phyloP scores from a whole-genome alignment of 2,888 invertebrate species.

The Sinodicranocentrus sp. region DNA sequence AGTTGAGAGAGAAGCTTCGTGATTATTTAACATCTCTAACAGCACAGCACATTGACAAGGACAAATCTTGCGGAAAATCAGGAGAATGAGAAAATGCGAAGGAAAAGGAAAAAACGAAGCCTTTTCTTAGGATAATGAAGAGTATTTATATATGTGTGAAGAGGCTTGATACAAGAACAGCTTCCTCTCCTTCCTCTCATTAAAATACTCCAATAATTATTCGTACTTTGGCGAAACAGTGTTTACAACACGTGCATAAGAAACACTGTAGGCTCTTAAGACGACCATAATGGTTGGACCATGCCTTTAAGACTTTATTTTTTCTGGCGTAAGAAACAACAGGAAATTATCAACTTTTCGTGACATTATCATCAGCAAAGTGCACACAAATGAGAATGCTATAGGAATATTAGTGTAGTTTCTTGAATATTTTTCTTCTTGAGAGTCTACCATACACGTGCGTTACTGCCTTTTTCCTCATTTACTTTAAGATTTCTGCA shows the following conservation, averaged over 20 bases:
- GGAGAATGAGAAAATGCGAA: slow-evolving; percentile 5
- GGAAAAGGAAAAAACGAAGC: not conserved
- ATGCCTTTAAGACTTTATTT: too few species aligned
- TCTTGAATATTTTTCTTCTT: not conserved
- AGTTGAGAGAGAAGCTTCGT: not conserved
- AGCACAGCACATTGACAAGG: slow-evolving; percentile 36
- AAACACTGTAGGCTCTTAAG: too few species aligned
- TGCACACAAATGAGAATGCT: slow-evolving; percentile 6
- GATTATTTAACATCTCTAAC: not conserved
- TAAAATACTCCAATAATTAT: slow-evolving; percentile 49
- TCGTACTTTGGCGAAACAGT: not conserved
- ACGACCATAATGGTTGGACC: too few species aligned
- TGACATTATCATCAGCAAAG: slow-evolving; percentile 19
- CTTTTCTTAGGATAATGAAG: not conserved
- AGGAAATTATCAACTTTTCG: slow-evolving; percentile 15
- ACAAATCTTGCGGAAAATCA: slow-evolving; percentile 31
- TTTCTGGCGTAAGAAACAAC: not conserved
- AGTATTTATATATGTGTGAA: not conserved
- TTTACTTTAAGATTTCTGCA: slow-evolving; percentile 20
- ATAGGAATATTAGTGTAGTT: too few species aligned
- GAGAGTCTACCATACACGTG: slow-evolving; percentile 1
- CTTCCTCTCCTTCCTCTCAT: slow-evolving; percentile 25
- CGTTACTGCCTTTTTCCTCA: not conserved
- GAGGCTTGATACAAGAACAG: not conserved
- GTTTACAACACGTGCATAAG: too few species aligned